Evolutionary conservation across 2,888 invertebrate genomes (phyloP), one percentile per base, ranked within the genome.

Genomic region (Pterobdella sp.): DNA sequence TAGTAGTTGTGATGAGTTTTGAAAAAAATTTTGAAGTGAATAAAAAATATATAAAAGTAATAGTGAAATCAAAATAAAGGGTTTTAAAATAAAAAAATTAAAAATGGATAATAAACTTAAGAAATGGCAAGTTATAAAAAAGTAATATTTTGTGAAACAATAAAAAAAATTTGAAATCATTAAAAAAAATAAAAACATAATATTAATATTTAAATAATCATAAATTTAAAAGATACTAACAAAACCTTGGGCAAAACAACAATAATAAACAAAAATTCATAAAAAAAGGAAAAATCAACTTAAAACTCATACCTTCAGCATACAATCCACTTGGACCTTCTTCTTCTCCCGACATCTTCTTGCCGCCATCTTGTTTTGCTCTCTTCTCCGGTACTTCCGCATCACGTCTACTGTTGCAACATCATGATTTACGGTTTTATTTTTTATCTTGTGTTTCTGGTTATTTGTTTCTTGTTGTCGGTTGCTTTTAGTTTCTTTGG

Each of bases 341-440:
- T 74, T 74, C 68, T 74, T 74, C 42, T 74, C 74, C 52, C 74
- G n/a, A 37, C 74, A 74, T 64, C 66, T 74, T 32, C 74, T 66
- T 1, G 74, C 74, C 0, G 74, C 74, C 22, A 70, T 72, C 37
- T 70, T 63, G 52, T 74, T 74, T 56, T 74, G 74, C 56, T 74
- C 74, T 22, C 71, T 31, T 31, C 74, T 64, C 56, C 74, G 42
- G n/a, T 56, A 37, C 64, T 69, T 37, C 26, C 74, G 63, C 31
- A 69, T 71, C 32, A 70, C 64, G 10, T 74, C 74, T 1, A 71
- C 68, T 56, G 60, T 26, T 26, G 60, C 26, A 22, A 56, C 60
- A 4, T 22, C 60, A 56, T 3, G 4, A 3, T 22, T 56, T 56
- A 22, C 60, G 60, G 18, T 56, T 56, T 26, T n/a, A 3, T 3